Percentiles rank a stretch among this genome's conserved stretches.
Conservation (phyloP, 2,797 vertebrate species). For the Notolabrus celidotus region DNA sequence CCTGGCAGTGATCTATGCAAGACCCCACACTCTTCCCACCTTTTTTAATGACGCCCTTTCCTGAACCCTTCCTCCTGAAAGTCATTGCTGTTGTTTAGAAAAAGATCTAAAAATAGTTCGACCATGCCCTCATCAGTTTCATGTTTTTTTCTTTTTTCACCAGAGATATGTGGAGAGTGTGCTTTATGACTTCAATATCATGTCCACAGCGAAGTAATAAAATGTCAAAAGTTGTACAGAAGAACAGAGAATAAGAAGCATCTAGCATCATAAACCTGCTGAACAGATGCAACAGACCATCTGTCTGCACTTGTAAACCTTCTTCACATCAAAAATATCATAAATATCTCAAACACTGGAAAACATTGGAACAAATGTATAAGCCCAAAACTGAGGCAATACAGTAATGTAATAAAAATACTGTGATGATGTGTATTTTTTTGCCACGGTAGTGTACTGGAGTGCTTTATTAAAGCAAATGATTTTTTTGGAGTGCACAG, state of each 20-base stretch:
- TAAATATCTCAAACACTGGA: slow-evolving; percentile 48
- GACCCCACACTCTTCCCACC: neutral
- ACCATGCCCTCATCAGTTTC: neutral
- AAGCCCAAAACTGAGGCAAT: neutral
- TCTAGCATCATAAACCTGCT: slow-evolving; percentile 25
- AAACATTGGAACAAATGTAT: slow-evolving; percentile 45
- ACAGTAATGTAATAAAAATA: slow-evolving; percentile 7
- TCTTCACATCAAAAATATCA: slow-evolving; percentile 39
- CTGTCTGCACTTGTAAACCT: slow-evolving; percentile 38
- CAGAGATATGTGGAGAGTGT: neutral
- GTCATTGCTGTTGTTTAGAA: neutral
- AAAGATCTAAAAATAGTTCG: neutral
- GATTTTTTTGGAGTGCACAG: neutral
- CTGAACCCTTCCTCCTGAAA: neutral
- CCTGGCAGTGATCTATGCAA: neutral
- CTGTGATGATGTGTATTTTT: neutral
- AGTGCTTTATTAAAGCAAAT: slow-evolving; percentile 2
- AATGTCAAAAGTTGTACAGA: slow-evolving; percentile 2
- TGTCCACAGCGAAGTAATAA: neutral
- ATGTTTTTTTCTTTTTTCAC: neutral
- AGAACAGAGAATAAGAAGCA: slow-evolving; percentile 17
- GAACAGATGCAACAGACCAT: slow-evolving; percentile 35
- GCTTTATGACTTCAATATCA: neutral
- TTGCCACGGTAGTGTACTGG: slow-evolving; percentile 20
- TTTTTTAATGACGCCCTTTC: neutral